These are phyloP conservation scores for Palythoa caribaeorum DNA, from an alignment of 92 coral and sea anemone species.

Conservation along the genomic window DNA sequence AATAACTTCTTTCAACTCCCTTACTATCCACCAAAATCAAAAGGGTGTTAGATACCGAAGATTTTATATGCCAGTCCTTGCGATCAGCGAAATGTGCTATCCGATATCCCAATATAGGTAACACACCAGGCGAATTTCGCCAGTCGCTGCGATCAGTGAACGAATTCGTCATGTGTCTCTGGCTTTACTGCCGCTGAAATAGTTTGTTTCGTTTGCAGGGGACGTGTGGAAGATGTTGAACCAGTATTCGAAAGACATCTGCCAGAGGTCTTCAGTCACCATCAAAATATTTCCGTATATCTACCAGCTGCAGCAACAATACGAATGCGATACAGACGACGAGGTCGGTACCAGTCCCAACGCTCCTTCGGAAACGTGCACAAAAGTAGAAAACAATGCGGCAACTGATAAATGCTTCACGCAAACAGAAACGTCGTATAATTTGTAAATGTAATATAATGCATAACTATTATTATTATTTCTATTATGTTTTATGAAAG, in stretches of 20 bases:
- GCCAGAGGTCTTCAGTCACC: conserved; percentile 81
- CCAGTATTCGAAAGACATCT: conserved; percentile 79
- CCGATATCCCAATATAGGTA: not conserved
- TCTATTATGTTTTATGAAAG: no score
- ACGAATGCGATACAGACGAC: conserved; percentile 80
- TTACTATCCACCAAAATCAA: no score
- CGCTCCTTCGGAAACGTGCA: not conserved
- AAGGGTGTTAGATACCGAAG: not conserved
- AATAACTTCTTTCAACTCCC: no score
- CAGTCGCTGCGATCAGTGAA: not conserved
- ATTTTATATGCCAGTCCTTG: not conserved
- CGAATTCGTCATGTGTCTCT: no score
- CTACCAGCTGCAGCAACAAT: conserved; percentile 69
- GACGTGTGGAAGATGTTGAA: conserved; percentile 85
- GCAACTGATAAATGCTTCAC: not conserved
- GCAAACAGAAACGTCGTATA: not conserved
- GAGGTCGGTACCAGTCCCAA: conserved; percentile 48
- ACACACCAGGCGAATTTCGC: not conserved
- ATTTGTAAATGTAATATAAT: no score
- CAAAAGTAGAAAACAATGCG: not conserved
- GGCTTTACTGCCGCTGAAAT: not conserved
- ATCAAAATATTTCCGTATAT: conserved; percentile 75
- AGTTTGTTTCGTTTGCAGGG: conserved; percentile 56
- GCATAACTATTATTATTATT: no score
- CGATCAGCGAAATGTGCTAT: not conserved